These are phyloP conservation scores for Drosophila siamana DNA, from an alignment of 2,888 invertebrate species.

Conservation along the genomic window DNA sequence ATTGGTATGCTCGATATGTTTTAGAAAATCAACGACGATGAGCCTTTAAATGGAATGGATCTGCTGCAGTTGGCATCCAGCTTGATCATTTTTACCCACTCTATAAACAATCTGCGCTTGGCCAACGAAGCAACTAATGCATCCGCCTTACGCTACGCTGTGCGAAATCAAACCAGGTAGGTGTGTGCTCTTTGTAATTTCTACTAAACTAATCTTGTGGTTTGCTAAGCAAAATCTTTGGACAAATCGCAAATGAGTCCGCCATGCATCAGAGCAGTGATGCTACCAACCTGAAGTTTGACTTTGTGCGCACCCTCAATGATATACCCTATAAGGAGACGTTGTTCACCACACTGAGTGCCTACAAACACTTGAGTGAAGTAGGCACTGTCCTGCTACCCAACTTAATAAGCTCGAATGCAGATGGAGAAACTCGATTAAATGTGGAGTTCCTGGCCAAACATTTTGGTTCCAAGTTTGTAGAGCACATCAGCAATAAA, in stretches of 20 bases:
- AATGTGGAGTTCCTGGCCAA: slow-evolving; percentile 46
- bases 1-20: background rate
- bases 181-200: background rate
- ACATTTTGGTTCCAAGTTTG: slow-evolving; percentile 69
- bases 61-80: slow-evolving; percentile 76
- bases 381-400: slow-evolving; percentile 46
- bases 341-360: slow-evolving; percentile 37
- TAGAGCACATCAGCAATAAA: slow-evolving; percentile 69
- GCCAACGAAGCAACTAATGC: slow-evolving; percentile 68
- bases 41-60: slow-evolving; percentile 65
- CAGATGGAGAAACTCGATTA: slow-evolving; percentile 30
- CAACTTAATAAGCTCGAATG: slow-evolving; percentile 42
- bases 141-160: slow-evolving; percentile 60
- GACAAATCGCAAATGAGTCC: slow-evolving; percentile 53
- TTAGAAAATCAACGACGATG: slow-evolving; percentile 72
- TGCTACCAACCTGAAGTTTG: slow-evolving; percentile 47
- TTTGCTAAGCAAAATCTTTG: slow-evolving; percentile 42
- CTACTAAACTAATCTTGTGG: background rate
- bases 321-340: slow-evolving; percentile 80
- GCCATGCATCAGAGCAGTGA: slow-evolving; percentile 44
- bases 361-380: slow-evolving; percentile 50
- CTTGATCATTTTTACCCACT: slow-evolving; percentile 79
- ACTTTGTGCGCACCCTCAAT: slow-evolving; percentile 80
- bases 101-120: slow-evolving; percentile 77
- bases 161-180: slow-evolving; percentile 69